Evolutionary conservation across 2,888 invertebrate genomes (phyloP), one percentile per base, ranked within the genome.

Genomic region (Lysandra bellargus): DNA sequence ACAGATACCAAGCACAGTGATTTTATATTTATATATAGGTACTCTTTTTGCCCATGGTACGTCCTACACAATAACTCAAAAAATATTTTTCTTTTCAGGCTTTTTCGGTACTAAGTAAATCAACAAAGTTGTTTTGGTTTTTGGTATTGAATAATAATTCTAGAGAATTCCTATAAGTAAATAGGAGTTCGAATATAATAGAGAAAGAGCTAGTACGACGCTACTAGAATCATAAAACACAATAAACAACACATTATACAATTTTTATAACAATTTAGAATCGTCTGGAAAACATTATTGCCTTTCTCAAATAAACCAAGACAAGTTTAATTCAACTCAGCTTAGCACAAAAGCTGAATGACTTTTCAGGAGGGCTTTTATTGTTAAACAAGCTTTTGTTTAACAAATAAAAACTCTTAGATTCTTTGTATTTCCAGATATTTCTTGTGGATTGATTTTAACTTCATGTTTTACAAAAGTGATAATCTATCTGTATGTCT

Each of bases 221-320:
- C 33, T 33, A 33, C 33, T 33, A 33, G 33, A 33, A 33, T 33
- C 37, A 37, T 37, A 37, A 37, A 37, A 4, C 37, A 37, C 6
- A 40, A 40, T 40, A 40, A 1, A 40, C 40, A 1, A 40, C 5
- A 40, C 40, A 6, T 6, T 40, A 40, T 6, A 40, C 6, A 40
- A 40, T 40, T 40, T 6, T 40, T 6, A 40, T 40, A 6, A 6
- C 40, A 40, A 40, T 40, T 40, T 6, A 1, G 72, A 76, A 44
- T 64, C n/a, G 80, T 80, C 82, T 81, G 79, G 80, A 82, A 79
- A 80, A 79, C 79, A 79, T 79, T 80, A 69, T 69, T 69, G 69
- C 33, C 37, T 17, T 33, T 69, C 69, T 33, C 69, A 69, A 33
- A 69, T 37, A 69, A 23, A 37, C 69, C 1, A 37, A 33, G 69